Percentiles rank a stretch among this genome's conserved stretches.
These are phyloP conservation scores for Eubasilissa splendida DNA, from an alignment of 2,888 invertebrate species.

Conservation along the genomic window DNA sequence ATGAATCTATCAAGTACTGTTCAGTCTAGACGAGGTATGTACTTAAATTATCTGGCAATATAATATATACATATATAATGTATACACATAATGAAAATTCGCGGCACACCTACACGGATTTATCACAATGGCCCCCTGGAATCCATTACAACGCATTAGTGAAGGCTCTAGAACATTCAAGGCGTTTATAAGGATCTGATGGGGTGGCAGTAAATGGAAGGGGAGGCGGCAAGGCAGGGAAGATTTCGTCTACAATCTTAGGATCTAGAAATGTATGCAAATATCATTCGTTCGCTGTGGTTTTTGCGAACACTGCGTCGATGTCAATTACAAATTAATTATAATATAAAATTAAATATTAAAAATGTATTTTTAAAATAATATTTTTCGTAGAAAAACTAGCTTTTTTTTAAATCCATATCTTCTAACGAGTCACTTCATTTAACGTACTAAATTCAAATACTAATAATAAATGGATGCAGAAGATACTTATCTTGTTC, in stretches of 20 bases:
- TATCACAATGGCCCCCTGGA: constrained; percentile 47
- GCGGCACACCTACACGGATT: constrained; percentile 48
- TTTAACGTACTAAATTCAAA: too few relatives aligned
- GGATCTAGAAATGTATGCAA: constrained; percentile 56
- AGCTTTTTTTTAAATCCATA: too few relatives aligned
- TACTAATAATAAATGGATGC: too few relatives aligned
- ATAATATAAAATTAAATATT: too few relatives aligned
- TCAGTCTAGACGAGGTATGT: constrained; percentile 10
- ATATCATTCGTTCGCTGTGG: constrained; percentile 51
- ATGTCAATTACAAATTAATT: not conserved
- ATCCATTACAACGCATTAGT: constrained; percentile 55
- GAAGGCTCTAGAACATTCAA: constrained; percentile 34
- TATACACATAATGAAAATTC: constrained; percentile 34
- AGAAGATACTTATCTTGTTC: too few relatives aligned
- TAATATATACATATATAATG: constrained; percentile 8
- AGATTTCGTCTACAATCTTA: constrained; percentile 46
- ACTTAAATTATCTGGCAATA: not conserved
- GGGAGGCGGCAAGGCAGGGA: constrained; percentile 25
- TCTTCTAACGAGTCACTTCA: too few relatives aligned
- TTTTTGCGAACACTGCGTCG: constrained; percentile 47
- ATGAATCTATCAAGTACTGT: not conserved
- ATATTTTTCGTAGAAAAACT: too few relatives aligned
- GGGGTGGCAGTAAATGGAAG: constrained; percentile 13
- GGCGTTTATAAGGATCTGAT: constrained; percentile 35
- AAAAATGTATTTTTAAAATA: too few relatives aligned